phyloP scores from a whole-genome alignment of 1,140 invertebrate genomes.

The Probaryconus sp. region DNA sequence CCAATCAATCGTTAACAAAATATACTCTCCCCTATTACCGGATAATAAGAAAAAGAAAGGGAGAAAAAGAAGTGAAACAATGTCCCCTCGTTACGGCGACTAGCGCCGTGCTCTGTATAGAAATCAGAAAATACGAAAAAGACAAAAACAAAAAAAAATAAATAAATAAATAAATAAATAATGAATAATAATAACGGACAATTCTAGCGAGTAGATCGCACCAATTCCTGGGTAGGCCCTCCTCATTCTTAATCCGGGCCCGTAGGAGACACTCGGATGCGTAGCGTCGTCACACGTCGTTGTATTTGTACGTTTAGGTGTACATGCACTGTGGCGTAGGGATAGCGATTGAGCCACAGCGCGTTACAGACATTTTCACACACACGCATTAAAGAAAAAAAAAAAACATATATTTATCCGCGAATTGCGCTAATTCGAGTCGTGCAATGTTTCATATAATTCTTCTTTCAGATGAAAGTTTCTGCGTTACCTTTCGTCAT shows the following conservation, averaged over 20 bases:
- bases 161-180: constrained; percentile 11
- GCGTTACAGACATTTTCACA: constrained; percentile 53
- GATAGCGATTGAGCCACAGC: constrained; percentile 65
- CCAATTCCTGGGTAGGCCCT: constrained; percentile 53
- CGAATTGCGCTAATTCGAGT: constrained; percentile 52
- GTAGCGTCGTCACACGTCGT: constrained; percentile 70
- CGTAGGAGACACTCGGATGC: constrained; percentile 63
- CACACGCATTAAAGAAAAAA: constrained; percentile 51
- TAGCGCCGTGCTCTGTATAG: constrained; percentile 74
- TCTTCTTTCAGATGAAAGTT: too few species aligned
- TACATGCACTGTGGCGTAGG: constrained; percentile 69
- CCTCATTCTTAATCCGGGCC: constrained; percentile 55
- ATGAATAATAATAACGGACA: constrained; percentile 46
- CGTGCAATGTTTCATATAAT: not conserved
- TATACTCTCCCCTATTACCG: constrained; percentile 24
- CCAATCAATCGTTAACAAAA: constrained; percentile 29
- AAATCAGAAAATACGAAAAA: constrained; percentile 23
- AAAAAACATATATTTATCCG: constrained; percentile 45
- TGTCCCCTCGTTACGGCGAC: constrained; percentile 59
- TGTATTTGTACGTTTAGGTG: constrained; percentile 76
- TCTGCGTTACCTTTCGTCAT: too few species aligned
- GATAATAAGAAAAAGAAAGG: constrained; percentile 18
- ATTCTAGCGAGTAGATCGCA: constrained; percentile 74
- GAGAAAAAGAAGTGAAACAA: constrained; percentile 20
- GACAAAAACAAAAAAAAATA: constrained; percentile 19